Evolutionary conservation across 2,888 invertebrate genomes (phyloP), one percentile per base, ranked within the genome.

Genomic region (Plagodis dolabraria): DNA sequence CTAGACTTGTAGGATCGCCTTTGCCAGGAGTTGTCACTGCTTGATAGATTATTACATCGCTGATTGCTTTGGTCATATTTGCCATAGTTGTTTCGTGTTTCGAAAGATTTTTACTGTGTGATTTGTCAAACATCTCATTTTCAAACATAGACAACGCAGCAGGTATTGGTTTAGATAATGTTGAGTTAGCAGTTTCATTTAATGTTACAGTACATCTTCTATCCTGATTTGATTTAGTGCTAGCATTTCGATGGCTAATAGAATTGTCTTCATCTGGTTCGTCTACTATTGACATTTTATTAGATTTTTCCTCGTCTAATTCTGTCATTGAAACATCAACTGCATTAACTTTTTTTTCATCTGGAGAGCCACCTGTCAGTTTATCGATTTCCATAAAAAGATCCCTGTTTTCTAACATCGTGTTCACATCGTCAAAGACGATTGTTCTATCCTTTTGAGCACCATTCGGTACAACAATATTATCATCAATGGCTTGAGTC

Each of bases 11-110:
- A 9, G 56, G 36, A 44, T 68, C 48, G 4, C 46, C 47, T 12
- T 64, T 60, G 2, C 68, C 61, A 8, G 52, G 65, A 48, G 62
- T 54, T 22, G 34, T 65, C 0, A 62, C 50, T 9, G 69, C 47
- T 51, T 73, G 78, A 35, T 71, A 72, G 5, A 79, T 70, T 8
- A 73, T n/a, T 7, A 79, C 49, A 10, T 71, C 64, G 36, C 42
- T 55, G 8, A 40, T 34, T 10, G 22, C 40, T 6, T 45, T 57
- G n/a, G 34, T n/a, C 33, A 22, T 34, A 36, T 48, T 49, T 11
- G 33, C 9, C 22, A 53, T 0, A 6, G 33, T 22, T 7, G 34
- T 8, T n/a, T 47, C 35, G 8, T 9, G 44, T 11, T 47, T 42
- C 10, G 12, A 11, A 7, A 47, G 0, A 11, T 42, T 33, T 60